These are phyloP conservation scores for Pelmatolapia mariae DNA, from an alignment of 2,113 vertebrate genomes.

Conservation along the genomic window DNA sequence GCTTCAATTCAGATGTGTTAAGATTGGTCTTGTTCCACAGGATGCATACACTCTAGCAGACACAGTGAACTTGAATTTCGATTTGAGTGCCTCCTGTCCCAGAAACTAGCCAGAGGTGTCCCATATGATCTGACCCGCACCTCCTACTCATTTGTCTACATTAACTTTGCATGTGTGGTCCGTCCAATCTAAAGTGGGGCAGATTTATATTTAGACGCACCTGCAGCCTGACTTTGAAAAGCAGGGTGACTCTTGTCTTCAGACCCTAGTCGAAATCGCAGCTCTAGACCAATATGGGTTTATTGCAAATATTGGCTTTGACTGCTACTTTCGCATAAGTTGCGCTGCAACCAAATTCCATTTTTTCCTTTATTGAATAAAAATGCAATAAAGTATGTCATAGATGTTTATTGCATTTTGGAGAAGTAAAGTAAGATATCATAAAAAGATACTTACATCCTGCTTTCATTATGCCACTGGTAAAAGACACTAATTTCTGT, in stretches of 20 bases:
- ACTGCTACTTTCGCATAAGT: neutral
- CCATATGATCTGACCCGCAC: conserved; percentile 69
- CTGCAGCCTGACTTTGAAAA: conserved; percentile 60
- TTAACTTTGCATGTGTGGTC: conserved; percentile 62
- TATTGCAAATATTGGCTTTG: neutral
- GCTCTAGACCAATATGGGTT: neutral
- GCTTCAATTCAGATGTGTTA: conserved; percentile 50
- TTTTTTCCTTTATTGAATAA: neutral
- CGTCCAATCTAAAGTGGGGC: conserved; percentile 68
- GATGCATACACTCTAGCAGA: conserved; percentile 29
- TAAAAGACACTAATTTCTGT: conserved; percentile 32
- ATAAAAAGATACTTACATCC: conserved; percentile 31
- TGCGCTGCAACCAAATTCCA: neutral
- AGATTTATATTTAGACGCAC: conserved; percentile 62
- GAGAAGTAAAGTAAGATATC: conserved; percentile 8
- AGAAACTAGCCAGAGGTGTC: conserved; percentile 78
- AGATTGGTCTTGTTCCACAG: conserved; percentile 62
- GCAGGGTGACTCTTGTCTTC: conserved; percentile 44
- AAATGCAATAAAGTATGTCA: neutral
- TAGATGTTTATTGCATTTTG: conserved; percentile 23
- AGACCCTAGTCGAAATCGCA: neutral
- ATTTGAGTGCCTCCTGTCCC: conserved; percentile 72
- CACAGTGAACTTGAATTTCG: conserved; percentile 50
- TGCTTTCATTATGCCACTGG: conserved; percentile 25
- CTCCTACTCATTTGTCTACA: conserved; percentile 70